These are phyloP conservation scores for Okamejei kenojei DNA, from an alignment of 2,797 vertebrate genomes.

Conservation along the genomic window DNA sequence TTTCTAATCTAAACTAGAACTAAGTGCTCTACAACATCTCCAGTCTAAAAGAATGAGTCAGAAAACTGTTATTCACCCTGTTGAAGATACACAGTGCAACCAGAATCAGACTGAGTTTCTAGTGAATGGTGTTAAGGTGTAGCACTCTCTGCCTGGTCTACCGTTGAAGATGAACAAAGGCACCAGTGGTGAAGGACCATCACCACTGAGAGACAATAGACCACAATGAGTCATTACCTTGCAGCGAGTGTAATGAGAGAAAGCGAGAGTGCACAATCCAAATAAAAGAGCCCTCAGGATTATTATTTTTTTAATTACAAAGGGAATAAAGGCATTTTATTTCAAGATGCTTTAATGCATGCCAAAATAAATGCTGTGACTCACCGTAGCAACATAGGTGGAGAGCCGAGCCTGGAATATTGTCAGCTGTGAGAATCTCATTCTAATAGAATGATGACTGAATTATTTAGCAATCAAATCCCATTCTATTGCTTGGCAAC, in stretches of 20 bases:
- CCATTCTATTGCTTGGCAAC: constrained; percentile 30
- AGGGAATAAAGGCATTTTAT: neutral
- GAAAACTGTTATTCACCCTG: neutral
- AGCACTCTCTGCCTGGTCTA: neutral
- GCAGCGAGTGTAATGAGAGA: neutral
- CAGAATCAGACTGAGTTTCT: too few relatives aligned
- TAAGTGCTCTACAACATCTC: neutral
- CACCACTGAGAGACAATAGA: neutral
- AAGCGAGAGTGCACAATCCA: neutral
- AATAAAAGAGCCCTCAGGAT: neutral
- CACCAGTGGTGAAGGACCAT: neutral
- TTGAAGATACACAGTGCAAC: neutral
- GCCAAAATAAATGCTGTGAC: neutral
- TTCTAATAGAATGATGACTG: constrained; percentile 1
- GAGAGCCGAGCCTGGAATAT: neutral
- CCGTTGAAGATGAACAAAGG: neutral
- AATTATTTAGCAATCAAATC: neutral
- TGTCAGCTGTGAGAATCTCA: constrained; percentile 23
- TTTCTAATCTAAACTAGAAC: too few relatives aligned
- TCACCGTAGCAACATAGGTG: constrained; percentile 4
- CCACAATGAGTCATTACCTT: neutral
- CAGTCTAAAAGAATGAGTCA: neutral
- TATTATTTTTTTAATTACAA: neutral
- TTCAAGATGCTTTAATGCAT: constrained; percentile 25
- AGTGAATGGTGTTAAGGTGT: neutral